A percentile compares a stretch with the other conserved stretches of the same genome.
Evolutionary conservation across 2,113 vertebrate genomes (phyloP).

Genomic region (Oceanites oceanicus): DNA sequence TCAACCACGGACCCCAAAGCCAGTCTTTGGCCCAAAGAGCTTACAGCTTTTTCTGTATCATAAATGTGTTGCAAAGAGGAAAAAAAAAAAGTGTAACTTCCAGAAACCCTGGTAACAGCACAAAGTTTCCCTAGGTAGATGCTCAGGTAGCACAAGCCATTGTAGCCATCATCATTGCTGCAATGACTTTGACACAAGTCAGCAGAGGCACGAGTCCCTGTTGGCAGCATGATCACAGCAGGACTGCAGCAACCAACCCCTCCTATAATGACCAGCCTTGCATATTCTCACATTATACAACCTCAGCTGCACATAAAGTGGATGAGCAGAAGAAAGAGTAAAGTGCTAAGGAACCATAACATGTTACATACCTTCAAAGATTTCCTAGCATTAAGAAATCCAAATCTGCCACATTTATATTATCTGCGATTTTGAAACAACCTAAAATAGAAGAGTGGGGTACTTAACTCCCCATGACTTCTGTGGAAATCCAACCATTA

Average conservation of each 20-base stretch:
- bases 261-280: not conserved
- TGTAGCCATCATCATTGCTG: not conserved
- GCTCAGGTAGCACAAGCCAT: not conserved
- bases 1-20: not conserved
- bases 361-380: not conserved
- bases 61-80: not conserved
- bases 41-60: not conserved
- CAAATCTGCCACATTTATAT: not conserved
- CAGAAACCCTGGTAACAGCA: not conserved
- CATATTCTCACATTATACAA: not conserved
- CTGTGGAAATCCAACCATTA: not conserved
- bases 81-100: not conserved
- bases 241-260: not conserved
- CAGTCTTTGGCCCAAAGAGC: not conserved
- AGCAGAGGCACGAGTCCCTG: not conserved
- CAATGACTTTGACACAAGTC: not conserved
- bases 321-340: not conserved
- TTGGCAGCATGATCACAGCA: not conserved
- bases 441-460: not conserved
- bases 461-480: not conserved
- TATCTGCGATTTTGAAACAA: not conserved
- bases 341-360: not conserved
- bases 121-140: not conserved
- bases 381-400: not conserved
- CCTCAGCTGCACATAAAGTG: not conserved